Base-by-base conservation (phyloP, 2,888 invertebrate species). In the Hylaea fasciaria region DNA sequence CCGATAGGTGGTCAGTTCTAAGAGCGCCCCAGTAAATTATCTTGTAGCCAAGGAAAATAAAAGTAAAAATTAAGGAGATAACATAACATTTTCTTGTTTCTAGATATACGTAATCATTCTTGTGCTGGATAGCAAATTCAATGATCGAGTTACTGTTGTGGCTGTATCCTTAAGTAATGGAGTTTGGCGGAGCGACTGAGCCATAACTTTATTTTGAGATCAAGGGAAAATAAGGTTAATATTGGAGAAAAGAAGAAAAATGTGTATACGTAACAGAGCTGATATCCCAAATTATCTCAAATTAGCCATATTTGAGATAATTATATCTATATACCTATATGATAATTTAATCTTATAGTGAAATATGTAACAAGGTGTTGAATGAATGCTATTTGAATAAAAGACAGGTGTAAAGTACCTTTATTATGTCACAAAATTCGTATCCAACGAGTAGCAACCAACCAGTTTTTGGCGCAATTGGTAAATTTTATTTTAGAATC, bases 151-250 rank as follows among this genome's bases (percentile, higher is more conserved):
- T 39, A 39, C 49, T 4, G 45, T 37, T 37, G 3, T 8, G 9
- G 9, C 32, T 44, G 22, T 44, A 22, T 17, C 17, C 48, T 0
- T 40, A 22, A 40, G 14, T 40, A 14, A 50, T 40, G 14, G 40
- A 13, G n/a, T 28, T 49, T 35, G 4, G 35, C 8, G 39, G 12
- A 35, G 16, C 14, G 1, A 39, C 32, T 12, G 9, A 5, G 22
- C 14, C 14, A 28, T 39, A 43, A n/a, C n/a, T 41, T 39, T 53
- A 45, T 28, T 53, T 39, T 14, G 14, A 22, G 46, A 46, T 28
- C 28, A 13, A 35, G 46, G 39, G 45, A 46, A 53, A 53, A 39
- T 28, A 39, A 46, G 12, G 51, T 12, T n/a, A 8, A 8, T 12
- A 39, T 28, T 2, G 39, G 29, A 41, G 11, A n/a, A 14, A 14